These are phyloP conservation scores for Pocillopora meandrina DNA, from an alignment of 92 coral and sea anemone genomes.

Conservation along the genomic window DNA sequence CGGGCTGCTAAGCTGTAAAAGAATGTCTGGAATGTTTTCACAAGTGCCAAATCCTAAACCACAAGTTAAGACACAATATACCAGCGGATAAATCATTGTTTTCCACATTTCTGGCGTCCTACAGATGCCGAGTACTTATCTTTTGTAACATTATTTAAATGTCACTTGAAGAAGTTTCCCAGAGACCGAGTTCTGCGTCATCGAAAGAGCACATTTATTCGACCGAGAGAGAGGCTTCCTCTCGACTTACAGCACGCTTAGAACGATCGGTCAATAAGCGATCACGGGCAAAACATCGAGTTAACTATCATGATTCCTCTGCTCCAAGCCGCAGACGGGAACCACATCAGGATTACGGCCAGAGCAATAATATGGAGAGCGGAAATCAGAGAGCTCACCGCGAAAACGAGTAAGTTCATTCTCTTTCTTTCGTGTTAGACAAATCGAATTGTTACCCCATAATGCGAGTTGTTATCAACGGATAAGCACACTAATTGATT, in stretches of 20 bases:
- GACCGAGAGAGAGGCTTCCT: slow-evolving; percentile 81
- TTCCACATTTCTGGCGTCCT: slow-evolving; percentile 39
- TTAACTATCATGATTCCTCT: slow-evolving; percentile 69
- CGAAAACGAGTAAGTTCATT: slow-evolving; percentile 26
- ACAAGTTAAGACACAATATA: slow-evolving; percentile 4
- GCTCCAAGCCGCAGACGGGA: slow-evolving; percentile 48
- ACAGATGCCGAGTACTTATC: slow-evolving; percentile 40
- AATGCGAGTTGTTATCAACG: slow-evolving; percentile 5
- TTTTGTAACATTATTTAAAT: slow-evolving; percentile 52
- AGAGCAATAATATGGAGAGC: slow-evolving; percentile 40
- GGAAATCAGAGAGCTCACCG: slow-evolving; percentile 33
- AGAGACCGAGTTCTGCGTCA: slow-evolving; percentile 65
- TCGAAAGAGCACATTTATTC: slow-evolving; percentile 77
- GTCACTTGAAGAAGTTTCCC: slow-evolving; percentile 74
- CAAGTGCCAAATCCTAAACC: slow-evolving; percentile 23
- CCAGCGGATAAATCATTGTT: slow-evolving; percentile 25
- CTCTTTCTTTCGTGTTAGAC: neutral
- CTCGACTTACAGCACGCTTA: slow-evolving; percentile 90
- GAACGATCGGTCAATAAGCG: slow-evolving; percentile 96
- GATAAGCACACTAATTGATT: neutral
- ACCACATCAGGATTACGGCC: slow-evolving; percentile 38
- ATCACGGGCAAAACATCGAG: slow-evolving; percentile 84
- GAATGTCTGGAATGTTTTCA: slow-evolving; percentile 57
- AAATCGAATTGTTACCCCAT: slow-evolving; percentile 1
- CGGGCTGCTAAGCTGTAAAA: slow-evolving; percentile 45